These are phyloP conservation scores for Neosilurus hyrtlii DNA, from an alignment of 2,797 vertebrate species.

Conservation along the genomic window DNA sequence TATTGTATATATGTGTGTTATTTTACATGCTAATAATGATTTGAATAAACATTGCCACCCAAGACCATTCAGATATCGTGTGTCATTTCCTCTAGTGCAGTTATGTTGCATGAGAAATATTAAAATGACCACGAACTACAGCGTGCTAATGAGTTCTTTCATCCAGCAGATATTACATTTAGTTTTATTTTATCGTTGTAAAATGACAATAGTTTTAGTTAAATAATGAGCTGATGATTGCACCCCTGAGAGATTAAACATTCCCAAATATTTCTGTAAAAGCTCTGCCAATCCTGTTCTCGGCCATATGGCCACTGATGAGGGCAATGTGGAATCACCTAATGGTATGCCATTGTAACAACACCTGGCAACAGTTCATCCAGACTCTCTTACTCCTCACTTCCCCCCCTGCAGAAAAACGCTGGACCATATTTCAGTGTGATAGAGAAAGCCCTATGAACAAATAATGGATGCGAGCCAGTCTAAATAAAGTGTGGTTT, in stretches of 20 bases:
- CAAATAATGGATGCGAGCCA: constrained; percentile 92
- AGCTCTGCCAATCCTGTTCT: constrained; percentile 66
- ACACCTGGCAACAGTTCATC: constrained; percentile 93
- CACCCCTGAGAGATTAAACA: constrained; percentile 37
- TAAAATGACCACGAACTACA: constrained; percentile 13
- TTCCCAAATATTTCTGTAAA: constrained; percentile 48
- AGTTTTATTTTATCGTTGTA: constrained; percentile 19
- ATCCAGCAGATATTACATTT: constrained; percentile 23
- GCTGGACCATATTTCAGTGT: constrained; percentile 89
- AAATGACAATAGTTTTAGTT: constrained; percentile 29
- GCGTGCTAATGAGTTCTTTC: constrained; percentile 26
- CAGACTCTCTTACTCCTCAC: constrained; percentile 60
- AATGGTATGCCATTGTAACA: constrained; percentile 96
- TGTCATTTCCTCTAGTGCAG: constrained; percentile 28
- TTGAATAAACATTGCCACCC: constrained; percentile 38
- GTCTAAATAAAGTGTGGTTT: constrained; percentile 96
- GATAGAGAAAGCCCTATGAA: constrained; percentile 97
- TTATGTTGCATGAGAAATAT: constrained; percentile 6
- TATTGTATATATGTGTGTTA: constrained; percentile 17
- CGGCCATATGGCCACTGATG: constrained; percentile 86
- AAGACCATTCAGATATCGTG: neutral
- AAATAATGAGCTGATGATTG: constrained; percentile 40
- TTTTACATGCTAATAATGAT: neutral
- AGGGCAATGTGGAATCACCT: constrained; percentile 88
- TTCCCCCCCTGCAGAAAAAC: constrained; percentile 64